Base-by-base conservation (phyloP, 2,113 vertebrate species). In the Scalopus aquaticus region DNA sequence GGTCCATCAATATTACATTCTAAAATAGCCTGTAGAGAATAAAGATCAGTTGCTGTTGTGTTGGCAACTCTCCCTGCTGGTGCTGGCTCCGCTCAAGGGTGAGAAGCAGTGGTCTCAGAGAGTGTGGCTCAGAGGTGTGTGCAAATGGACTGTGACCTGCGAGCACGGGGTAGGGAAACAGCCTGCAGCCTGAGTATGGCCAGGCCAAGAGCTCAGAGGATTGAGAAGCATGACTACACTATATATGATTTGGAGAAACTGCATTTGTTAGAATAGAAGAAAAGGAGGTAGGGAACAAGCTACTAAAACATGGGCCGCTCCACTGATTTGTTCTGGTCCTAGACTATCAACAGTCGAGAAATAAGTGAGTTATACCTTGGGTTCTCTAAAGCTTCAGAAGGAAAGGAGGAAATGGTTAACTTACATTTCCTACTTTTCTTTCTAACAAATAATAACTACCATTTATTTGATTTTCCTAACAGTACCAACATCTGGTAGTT, bases 81-180 rank as follows among this genome's bases (percentile, higher is more conserved):
- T 6, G 30, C 42, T 72, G 28, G 62, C 6, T 16, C 37, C 16
- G 30, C 69, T 26, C 35, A 44, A 5, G 51, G 0, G 1, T 54
- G 35, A 79, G 78, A 76, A 39, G 39, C 20, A 3, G 28, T 1
- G 5, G 5, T 51, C n/a, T 20, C 9, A 19, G 37, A 42, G 9
- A 60, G 32, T 49, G 5, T 16, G 11, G 19, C 42, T n/a, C 2
- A 1, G 35, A 74, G 35, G 16, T 32, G 32, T 0, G 15, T n/a
- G 17, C 30, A 32, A 1, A 4, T 12, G 19, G 8, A 28, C 6
- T 9, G 15, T 0, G 0, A 16, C 30, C 10, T 32, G 1, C 0
- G 0, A 5, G 16, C 11, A 79, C 70, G 8, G 37, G 1, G 4
- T 19, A 22, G 4, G 8, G 85, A 82, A 60, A 30, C 58, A 83